A percentile compares a stretch with the other conserved stretches of the same genome.
phyloP scores from a whole-genome alignment of 1,140 invertebrate species.

The Drosophila biarmipes region DNA sequence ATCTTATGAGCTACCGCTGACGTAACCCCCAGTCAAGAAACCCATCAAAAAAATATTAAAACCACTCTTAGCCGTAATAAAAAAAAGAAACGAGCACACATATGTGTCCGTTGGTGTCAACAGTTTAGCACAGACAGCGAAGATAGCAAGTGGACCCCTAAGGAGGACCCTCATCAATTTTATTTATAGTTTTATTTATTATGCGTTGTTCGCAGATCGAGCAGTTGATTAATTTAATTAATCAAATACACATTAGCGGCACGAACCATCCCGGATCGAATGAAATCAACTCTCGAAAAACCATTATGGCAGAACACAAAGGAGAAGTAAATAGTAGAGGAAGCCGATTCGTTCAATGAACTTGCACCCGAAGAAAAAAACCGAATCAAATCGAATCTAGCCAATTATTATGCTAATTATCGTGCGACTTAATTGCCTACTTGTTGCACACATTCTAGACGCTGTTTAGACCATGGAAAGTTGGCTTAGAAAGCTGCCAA shows the following conservation, averaged over 20 bases:
- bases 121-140: constrained; percentile 49
- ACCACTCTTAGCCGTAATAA: constrained; percentile 2
- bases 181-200: constrained; percentile 52
- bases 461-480: constrained; percentile 33
- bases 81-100: constrained; percentile 1
- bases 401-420: constrained; percentile 47
- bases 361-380: constrained; percentile 33
- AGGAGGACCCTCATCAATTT: constrained; percentile 47
- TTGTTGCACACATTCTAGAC: constrained; percentile 47
- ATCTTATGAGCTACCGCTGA: constrained; percentile 23
- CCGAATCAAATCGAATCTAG: constrained; percentile 28
- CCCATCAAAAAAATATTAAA: constrained; percentile 40
- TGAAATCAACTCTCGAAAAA: constrained; percentile 37
- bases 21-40: constrained; percentile 45
- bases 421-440: constrained; percentile 20
- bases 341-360: constrained; percentile 65
- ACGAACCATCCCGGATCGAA: constrained; percentile 53
- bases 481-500: constrained; percentile 38
- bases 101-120: constrained; percentile 36
- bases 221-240: constrained; percentile 76
- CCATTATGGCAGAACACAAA: constrained; percentile 44
- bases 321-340: constrained; percentile 5
- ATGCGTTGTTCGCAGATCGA: constrained; percentile 36
- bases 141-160: constrained; percentile 21
- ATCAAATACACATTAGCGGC: constrained; percentile 75